These are phyloP conservation scores for Halictus ligatus DNA, from an alignment of 2,888 invertebrate genomes.

Conservation along the genomic window DNA sequence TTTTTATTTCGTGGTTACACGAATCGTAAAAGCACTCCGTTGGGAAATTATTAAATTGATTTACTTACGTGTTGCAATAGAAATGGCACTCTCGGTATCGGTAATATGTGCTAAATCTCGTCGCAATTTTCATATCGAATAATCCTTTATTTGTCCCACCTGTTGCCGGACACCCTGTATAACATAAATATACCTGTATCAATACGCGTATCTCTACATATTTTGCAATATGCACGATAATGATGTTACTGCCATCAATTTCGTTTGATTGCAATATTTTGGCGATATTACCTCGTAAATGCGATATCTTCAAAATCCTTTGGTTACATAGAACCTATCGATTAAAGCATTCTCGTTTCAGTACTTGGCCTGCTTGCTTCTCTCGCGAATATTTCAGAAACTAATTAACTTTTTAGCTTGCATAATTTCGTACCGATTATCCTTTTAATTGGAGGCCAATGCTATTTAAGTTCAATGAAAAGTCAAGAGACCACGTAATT, in stretches of 20 bases:
- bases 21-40: neutral
- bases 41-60: neutral
- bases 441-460: neutral
- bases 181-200: neutral
- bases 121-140: neutral
- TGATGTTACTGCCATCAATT: neutral
- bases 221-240: neutral
- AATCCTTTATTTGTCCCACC: neutral
- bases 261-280: neutral
- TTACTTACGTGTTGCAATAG: neutral
- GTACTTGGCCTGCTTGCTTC: neutral
- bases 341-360: neutral
- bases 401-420: neutral
- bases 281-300: neutral
- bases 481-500: neutral
- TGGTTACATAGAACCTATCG: neutral
- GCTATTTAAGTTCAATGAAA: neutral
- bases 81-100: too few species aligned
- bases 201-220: neutral
- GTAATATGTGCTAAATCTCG: neutral
- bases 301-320: neutral
- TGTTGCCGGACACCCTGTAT: neutral
- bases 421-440: neutral
- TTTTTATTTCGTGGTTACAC: neutral
- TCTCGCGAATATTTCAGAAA: neutral